Base-by-base conservation (phyloP, 2,797 vertebrate genomes). In the Neosilurus mollespiculum region DNA sequence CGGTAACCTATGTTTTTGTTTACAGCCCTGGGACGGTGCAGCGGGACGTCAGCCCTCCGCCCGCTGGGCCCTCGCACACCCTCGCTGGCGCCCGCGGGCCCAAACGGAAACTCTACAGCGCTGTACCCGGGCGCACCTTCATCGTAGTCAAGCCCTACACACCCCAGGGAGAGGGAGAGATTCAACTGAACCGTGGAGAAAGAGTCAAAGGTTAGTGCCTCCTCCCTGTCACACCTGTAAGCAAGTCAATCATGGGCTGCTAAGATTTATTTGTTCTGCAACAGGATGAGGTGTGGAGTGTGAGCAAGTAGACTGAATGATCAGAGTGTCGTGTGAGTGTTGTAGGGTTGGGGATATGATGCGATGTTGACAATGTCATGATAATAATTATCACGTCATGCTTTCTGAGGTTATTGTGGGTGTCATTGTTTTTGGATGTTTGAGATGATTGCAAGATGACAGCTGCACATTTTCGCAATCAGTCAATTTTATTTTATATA, bases 1-100 rank as follows among this genome's bases (percentile, higher is more conserved):
- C 96, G 93, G 96, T 97, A 95, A 98, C 97, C 88, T 98, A 97
- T 95, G 96, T 98, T 93, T 98, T 98, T 96, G 97, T 97, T 96
- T 98, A 97, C 96, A 98, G 97, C 96, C 97, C 96, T 67, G 95
- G 96, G 90, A 93, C 95, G 85, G 94, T 95, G 89, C 94, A 95
- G 89, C 91, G 94, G 87, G 94, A 96, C 87, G 93, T 94, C 82
- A 95, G 95, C 90, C 94, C 95, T 64, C 95, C 96, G 43, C 94
- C 94, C 87, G 92, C 93, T 81, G 87, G 86, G 67, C 92, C 92
- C n/a, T 93, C 95, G 51, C 94, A 94, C 72, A 88, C 92, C 56
- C 90, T 94, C 85, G 86, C 91, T 22, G 95, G 93, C 83, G 91
- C 94, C 86, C 95, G 95, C 22, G 97, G 97, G 90, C 97, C 97